Percentiles rank a stretch among this genome's conserved stretches.
phyloP scores from a whole-genome alignment of 2,797 vertebrate genomes.

The Syndactyla subalaris region DNA sequence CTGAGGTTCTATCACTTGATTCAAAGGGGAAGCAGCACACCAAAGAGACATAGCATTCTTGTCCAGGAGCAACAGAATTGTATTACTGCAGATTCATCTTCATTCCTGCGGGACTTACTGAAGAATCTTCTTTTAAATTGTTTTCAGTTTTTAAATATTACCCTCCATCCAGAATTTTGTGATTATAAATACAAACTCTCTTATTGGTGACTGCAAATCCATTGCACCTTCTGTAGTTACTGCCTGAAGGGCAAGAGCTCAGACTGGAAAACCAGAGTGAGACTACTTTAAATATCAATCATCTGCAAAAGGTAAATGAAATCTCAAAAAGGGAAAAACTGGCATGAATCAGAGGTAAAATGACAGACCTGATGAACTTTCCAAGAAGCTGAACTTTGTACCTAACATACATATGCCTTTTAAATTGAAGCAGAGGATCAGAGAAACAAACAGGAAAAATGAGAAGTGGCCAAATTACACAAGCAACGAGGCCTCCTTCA shows the following conservation, averaged over 20 bases:
- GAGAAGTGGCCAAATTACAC: background rate
- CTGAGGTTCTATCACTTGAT: background rate
- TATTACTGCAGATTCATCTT: background rate
- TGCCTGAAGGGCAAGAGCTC: background rate
- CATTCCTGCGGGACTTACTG: background rate
- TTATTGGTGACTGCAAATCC: background rate
- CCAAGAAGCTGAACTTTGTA: background rate
- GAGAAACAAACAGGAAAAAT: slow-evolving; percentile 10
- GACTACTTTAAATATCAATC: background rate
- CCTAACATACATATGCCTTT: background rate
- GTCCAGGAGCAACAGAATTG: background rate
- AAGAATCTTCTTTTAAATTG: background rate
- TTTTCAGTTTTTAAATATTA: background rate
- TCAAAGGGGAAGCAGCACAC: background rate
- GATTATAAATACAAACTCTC: background rate
- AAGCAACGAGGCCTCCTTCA: slow-evolving; percentile 2
- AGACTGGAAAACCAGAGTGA: background rate
- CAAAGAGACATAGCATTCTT: background rate
- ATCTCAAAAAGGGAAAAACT: background rate
- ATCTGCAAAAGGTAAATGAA: background rate
- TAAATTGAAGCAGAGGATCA: background rate
- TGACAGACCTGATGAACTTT: background rate
- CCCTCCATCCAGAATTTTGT: background rate
- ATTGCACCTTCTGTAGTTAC: background rate
- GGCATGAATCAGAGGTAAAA: background rate